Base-by-base conservation (phyloP, 2,888 invertebrate species). In the Muscina levida region DNA sequence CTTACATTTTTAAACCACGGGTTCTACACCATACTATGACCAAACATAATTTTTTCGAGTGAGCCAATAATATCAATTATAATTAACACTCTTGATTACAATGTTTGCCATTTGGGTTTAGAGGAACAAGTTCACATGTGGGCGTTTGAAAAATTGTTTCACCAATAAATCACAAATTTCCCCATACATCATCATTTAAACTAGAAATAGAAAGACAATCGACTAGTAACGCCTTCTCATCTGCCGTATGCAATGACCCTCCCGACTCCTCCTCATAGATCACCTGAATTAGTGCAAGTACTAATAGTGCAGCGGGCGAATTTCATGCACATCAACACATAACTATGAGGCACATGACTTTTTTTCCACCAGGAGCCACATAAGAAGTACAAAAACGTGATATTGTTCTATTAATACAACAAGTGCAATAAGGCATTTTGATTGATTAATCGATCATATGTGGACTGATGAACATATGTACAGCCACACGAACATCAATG, bases 151-250 rank as follows among this genome's bases (percentile, higher is more conserved):
- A n/a, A n/a, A 3, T 31, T 31, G 31, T 17, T 37, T 19, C 22
- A 39, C 6, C 62, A 42, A 62, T 59, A 59, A 62, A 62, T 62
- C 62, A 39, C 62, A 42, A n/a, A n/a, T n/a, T 42, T 62, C 62
- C 62, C 10, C 37, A 59, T 59, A 39, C 19, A 62, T 62, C 59
- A 39, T 37, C 59, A 39, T 15, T 59, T 39, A 59, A 39, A 37
- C 31, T 13, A n/a, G 19, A 62, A 62, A 62, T 1, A 26, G 22
- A 42, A 37, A n/a, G 37, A 22, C n/a, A 22, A 39, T 59, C n/a
- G 31, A 8, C 31, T 31, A 2, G 17, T 46, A 31, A 31, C 31
- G 31, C 31, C 31, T 3, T 31, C 31, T 5, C 31, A 15, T 46
- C 15, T 46, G 51, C 22, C 22, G 19, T 22, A 39, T 62, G 42